Evolutionary conservation across 2,797 vertebrate species (phyloP).

Genomic region (Lithobates sylvaticus): DNA sequence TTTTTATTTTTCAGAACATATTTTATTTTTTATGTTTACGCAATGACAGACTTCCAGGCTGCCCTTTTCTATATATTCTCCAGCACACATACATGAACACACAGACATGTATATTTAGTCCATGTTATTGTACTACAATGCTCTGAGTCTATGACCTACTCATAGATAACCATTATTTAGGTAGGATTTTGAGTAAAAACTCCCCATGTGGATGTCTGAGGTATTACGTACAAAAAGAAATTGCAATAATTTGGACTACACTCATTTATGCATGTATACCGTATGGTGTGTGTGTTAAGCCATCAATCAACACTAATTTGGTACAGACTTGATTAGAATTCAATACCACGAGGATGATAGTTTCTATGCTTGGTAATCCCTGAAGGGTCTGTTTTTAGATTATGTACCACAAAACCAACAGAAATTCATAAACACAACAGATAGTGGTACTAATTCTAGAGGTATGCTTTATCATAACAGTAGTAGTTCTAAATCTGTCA

Average conservation of each 20-base stretch:
- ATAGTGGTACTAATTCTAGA: slow-evolving; percentile 2
- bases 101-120: slow-evolving; percentile 40
- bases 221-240: slow-evolving; percentile 20
- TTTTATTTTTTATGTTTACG: slow-evolving; percentile 47
- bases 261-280: slow-evolving; percentile 44
- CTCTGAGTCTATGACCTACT: slow-evolving; percentile 25
- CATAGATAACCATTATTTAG: slow-evolving; percentile 6
- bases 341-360: background rate
- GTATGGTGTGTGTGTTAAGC: slow-evolving; percentile 41
- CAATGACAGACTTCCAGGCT: slow-evolving; percentile 50
- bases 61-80: slow-evolving; percentile 54
- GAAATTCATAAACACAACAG: slow-evolving; percentile 1
- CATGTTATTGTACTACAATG: slow-evolving; percentile 31
- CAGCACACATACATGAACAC: slow-evolving; percentile 50
- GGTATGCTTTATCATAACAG: slow-evolving; percentile 23
- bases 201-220: slow-evolving; percentile 20
- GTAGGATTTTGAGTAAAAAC: slow-evolving; percentile 24
- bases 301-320: slow-evolving; percentile 22
- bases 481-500: background rate
- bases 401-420: slow-evolving; percentile 12
- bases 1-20: slow-evolving; percentile 75
- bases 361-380: slow-evolving; percentile 20
- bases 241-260: slow-evolving; percentile 54
- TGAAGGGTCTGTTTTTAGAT: slow-evolving; percentile 21
- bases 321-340: slow-evolving; percentile 41